Base-by-base conservation (phyloP, 2,113 vertebrate species). In the Grantiella picta region DNA sequence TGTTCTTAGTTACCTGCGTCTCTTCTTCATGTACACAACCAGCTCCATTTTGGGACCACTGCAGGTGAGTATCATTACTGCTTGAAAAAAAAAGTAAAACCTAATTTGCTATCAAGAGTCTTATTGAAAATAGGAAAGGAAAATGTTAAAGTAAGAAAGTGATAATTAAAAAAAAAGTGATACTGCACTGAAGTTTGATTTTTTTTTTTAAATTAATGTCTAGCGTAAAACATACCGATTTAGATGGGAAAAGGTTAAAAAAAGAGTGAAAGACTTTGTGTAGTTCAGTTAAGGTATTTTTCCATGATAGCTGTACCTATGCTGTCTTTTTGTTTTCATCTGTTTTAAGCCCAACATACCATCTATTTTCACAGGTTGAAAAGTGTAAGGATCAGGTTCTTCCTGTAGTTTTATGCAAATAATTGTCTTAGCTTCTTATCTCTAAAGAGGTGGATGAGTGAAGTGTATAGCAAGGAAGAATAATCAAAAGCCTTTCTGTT, bases 21-120 rank as follows among this genome's bases (percentile, higher is more conserved):
- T 99, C 53, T 99, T 99, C 98, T 99, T 99, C 96, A 99, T 99
- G 99, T 99, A 99, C 97, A 99, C 99, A 83, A 99, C 99, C 94
- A 99, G 99, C 97, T 99, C 99, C 91, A 98, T 99, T 95, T 97
- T 99, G 96, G 99, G 99, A 28, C 99, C 99, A 2, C 98, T 99
- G 47, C 99, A 99, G 99, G 99, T 99, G 95, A 97, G 28, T 94
- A 64, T 47, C 59, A 22, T 29, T 49, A 27, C 38, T 68, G 33
- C 33, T 50, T 81, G 64, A 66, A 52, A 94, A 94, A 68, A 73
- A 50, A 35, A 33, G n/a, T 2, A 44, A 61, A 81, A 36, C 49
- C 53, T 78, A n/a, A 73, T 36, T 77, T 83, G 15, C 49, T 68
- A 4, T 60, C 11, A 66, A 68, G 31, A 81, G 19, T 63, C 56